These are phyloP conservation scores for Plagodis pulveraria DNA, from an alignment of 2,888 invertebrate species.

Conservation along the genomic window DNA sequence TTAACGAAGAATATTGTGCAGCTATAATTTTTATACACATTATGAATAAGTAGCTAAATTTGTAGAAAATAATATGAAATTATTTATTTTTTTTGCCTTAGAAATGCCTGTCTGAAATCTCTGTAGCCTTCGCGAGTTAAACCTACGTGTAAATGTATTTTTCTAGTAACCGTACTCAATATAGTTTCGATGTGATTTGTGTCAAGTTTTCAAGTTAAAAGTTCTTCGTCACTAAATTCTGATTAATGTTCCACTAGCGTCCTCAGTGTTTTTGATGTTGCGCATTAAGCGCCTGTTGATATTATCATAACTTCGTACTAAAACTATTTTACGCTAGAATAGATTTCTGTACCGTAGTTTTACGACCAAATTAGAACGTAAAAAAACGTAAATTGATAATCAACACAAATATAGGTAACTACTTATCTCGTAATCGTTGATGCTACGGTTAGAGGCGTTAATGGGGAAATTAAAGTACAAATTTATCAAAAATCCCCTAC, in stretches of 20 bases:
- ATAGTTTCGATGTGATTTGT: slow-evolving; percentile 45
- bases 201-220: slow-evolving; percentile 48
- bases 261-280: slow-evolving; percentile 51
- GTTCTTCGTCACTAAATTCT: slow-evolving; percentile 37
- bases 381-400: slow-evolving; percentile 60
- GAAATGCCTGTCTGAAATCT: neutral
- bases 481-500: slow-evolving; percentile 74
- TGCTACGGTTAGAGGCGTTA: slow-evolving; percentile 57
- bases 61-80: too few relatives aligned
- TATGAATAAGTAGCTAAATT: too few relatives aligned
- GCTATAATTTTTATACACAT: too few relatives aligned
- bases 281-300: slow-evolving; percentile 46
- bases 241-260: slow-evolving; percentile 36
- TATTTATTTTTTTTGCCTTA: too few relatives aligned
- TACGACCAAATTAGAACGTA: slow-evolving; percentile 79
- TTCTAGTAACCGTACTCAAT: slow-evolving; percentile 26
- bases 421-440: slow-evolving; percentile 50
- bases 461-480: slow-evolving; percentile 76
- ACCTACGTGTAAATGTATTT: slow-evolving; percentile 26
- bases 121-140: slow-evolving; percentile 21
- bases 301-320: slow-evolving; percentile 39
- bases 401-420: slow-evolving; percentile 65
- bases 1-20: too few relatives aligned
- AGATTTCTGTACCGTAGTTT: slow-evolving; percentile 70
- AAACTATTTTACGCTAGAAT: slow-evolving; percentile 73